Percentiles rank a stretch among this genome's conserved stretches.
Conservation (phyloP, 1,140 invertebrate genomes). For the Limonius californicus region DNA sequence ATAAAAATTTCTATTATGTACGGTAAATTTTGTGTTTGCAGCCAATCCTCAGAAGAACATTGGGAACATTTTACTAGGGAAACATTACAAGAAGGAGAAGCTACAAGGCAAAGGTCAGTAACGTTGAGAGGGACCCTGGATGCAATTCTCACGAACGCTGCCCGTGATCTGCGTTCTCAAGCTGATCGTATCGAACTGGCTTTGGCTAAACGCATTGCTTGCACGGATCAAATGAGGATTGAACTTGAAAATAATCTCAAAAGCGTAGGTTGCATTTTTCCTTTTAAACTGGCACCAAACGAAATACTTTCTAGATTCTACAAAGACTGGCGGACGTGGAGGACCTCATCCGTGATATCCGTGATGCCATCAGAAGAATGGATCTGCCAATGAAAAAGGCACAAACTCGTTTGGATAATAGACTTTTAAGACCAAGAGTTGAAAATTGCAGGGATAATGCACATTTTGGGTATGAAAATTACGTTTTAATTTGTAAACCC, state of each 20-base stretch:
- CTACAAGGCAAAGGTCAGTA: constrained; percentile 59
- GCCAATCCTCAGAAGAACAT: constrained; percentile 64
- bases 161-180: constrained; percentile 67
- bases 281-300: too few relatives aligned
- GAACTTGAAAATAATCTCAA: constrained; percentile 64
- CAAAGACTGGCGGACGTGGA: constrained; percentile 68
- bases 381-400: constrained; percentile 72
- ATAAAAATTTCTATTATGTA: neutral
- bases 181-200: constrained; percentile 67
- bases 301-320: constrained; percentile 49
- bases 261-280: constrained; percentile 46
- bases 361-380: constrained; percentile 58
- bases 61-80: constrained; percentile 70
- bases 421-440: constrained; percentile 59
- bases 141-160: constrained; percentile 58
- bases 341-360: constrained; percentile 58
- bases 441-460: constrained; percentile 69
- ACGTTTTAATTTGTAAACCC: too few relatives aligned
- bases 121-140: constrained; percentile 60
- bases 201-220: constrained; percentile 60
- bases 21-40: constrained; percentile 28
- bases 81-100: constrained; percentile 58
- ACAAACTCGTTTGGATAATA: constrained; percentile 71
- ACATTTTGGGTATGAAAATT: constrained; percentile 55
- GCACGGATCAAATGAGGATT: constrained; percentile 61